These are phyloP conservation scores for Electrophaes corylata DNA, from an alignment of 2,888 invertebrate species.

Conservation along the genomic window DNA sequence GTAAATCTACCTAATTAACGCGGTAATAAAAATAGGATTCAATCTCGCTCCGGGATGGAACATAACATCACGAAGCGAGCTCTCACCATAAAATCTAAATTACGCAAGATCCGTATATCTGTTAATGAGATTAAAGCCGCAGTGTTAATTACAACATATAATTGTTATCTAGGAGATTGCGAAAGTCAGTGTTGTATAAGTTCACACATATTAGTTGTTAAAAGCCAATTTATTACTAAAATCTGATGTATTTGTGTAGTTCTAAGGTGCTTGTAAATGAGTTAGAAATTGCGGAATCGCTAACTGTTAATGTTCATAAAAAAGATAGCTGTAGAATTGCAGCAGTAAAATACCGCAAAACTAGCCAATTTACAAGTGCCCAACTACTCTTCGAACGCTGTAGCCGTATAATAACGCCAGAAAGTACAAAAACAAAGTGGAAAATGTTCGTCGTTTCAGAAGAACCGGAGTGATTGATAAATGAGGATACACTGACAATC, in stretches of 20 bases:
- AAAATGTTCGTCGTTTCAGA: conserved; percentile 24
- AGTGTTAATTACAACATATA: conserved; percentile 43
- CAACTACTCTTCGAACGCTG: no score
- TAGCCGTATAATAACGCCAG: no score
- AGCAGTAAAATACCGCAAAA: no score
- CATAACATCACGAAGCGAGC: not conserved
- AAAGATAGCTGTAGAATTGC: no score
- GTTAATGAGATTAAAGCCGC: conserved; percentile 34
- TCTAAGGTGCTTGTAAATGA: no score
- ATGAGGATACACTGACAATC: conserved; percentile 31
- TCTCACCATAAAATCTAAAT: conserved; percentile 29
- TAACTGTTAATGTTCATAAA: no score
- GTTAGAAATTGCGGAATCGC: no score
- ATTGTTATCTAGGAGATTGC: conserved; percentile 41
- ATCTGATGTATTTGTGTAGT: no score
- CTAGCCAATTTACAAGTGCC: no score
- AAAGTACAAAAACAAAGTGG: no score
- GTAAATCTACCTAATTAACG: conserved; percentile 28
- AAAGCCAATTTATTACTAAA: not conserved
- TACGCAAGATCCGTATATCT: conserved; percentile 22
- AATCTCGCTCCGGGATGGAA: conserved; percentile 26
- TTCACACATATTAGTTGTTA: conserved; percentile 22
- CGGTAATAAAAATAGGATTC: conserved; percentile 15
- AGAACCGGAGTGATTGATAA: conserved; percentile 35
- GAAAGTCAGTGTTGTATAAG: conserved; percentile 38